phyloP scores from a whole-genome alignment of 2,888 invertebrate species.

The Dermolepida albohirtum region DNA sequence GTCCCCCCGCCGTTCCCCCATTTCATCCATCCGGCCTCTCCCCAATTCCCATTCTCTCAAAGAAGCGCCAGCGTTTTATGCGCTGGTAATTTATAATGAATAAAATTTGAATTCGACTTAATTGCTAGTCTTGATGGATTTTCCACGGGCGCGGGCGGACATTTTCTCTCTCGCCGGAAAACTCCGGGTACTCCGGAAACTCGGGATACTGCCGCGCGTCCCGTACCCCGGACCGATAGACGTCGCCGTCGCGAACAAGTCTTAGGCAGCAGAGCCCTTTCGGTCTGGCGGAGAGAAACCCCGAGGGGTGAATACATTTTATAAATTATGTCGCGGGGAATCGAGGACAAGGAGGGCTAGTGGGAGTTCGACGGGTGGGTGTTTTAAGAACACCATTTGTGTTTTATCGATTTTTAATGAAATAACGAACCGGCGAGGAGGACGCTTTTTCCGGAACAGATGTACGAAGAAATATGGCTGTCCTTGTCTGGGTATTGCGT shows the following conservation, averaged over 20 bases:
- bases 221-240: neutral
- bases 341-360: constrained; percentile 15
- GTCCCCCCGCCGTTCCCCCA: constrained; percentile 40
- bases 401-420: constrained; percentile 63
- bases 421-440: constrained; percentile 37
- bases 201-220: neutral
- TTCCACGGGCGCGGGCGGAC: constrained; percentile 58
- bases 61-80: constrained; percentile 63
- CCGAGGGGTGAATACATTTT: constrained; percentile 59
- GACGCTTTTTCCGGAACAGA: too few relatives aligned
- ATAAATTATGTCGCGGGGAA: constrained; percentile 57
- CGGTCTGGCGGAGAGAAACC: constrained; percentile 48
- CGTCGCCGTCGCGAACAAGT: neutral
- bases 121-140: constrained; percentile 66
- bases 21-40: constrained; percentile 36
- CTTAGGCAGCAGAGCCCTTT: neutral
- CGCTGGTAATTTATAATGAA: constrained; percentile 67
- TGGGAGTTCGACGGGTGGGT: constrained; percentile 44
- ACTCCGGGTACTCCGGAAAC: constrained; percentile 27
- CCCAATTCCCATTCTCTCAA: constrained; percentile 53
- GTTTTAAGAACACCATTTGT: constrained; percentile 63
- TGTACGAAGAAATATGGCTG: too few relatives aligned
- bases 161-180: constrained; percentile 51
- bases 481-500: too few relatives aligned
- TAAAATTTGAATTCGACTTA: constrained; percentile 67